Evolutionary conservation across 2,113 vertebrate species (phyloP).

Genomic region (Nannobrachium achirus): DNA sequence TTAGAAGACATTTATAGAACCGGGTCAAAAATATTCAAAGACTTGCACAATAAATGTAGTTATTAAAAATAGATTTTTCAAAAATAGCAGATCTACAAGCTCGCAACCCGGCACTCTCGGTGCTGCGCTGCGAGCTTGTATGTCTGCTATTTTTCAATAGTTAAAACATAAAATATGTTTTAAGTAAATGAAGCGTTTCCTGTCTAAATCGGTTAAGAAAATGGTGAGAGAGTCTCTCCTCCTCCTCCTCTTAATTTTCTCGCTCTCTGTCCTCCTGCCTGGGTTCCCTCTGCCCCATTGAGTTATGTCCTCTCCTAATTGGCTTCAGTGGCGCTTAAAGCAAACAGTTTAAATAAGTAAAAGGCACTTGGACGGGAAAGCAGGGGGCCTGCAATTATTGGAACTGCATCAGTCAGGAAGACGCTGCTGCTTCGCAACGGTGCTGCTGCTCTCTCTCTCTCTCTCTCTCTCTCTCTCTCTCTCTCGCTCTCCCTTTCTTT

Average conservation of each 20-base stretch:
- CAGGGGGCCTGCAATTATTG: constrained; percentile 81
- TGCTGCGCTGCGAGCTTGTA: too few species aligned
- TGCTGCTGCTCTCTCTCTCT: constrained; percentile 28
- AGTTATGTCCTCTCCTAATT: constrained; percentile 80
- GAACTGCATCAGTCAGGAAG: constrained; percentile 80
- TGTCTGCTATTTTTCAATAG: too few species aligned
- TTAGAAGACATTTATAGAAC: too few species aligned
- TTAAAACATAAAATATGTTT: too few species aligned
- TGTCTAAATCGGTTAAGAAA: too few species aligned
- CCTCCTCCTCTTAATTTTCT: constrained; percentile 10
- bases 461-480: constrained; percentile 13
- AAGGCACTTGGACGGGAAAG: constrained; percentile 79
- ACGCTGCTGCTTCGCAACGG: constrained; percentile 28
- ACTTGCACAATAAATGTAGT: too few species aligned
- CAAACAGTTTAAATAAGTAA: constrained; percentile 85
- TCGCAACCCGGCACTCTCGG: too few species aligned
- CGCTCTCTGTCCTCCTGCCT: constrained; percentile 32
- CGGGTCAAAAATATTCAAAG: too few species aligned
- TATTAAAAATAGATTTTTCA: too few species aligned
- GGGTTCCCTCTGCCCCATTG: constrained; percentile 69
- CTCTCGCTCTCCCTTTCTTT: constrained; percentile 2
- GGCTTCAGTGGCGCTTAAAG: constrained; percentile 80
- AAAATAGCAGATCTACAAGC: too few species aligned
- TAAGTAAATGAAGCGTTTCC: too few species aligned
- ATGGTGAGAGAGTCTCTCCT: constrained; percentile 17